Conservation (phyloP, 1,140 invertebrate genomes). For the Laupala kohalensis region DNA sequence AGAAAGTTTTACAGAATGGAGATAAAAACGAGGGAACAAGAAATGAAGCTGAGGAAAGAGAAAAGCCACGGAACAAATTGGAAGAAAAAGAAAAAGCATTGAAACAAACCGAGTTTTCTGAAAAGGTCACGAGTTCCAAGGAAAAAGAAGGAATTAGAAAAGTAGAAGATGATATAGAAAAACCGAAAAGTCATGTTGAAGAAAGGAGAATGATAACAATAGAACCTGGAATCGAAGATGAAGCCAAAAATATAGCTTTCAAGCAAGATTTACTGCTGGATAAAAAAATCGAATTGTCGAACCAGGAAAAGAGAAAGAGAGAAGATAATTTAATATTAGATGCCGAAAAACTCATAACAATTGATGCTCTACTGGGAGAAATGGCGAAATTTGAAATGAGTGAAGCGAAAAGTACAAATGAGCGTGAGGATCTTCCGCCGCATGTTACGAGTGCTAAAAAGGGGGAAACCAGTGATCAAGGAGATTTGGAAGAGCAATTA, state of each 20-base stretch:
- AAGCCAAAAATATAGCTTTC: not conserved
- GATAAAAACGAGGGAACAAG: not conserved
- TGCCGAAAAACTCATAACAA: not conserved
- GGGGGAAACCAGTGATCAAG: no score
- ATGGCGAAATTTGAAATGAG: not conserved
- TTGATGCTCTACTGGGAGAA: not conserved
- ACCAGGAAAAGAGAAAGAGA: not conserved
- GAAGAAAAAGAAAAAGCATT: not conserved
- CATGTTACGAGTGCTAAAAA: no score
- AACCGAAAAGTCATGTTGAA: no score
- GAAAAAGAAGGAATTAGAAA: not conserved
- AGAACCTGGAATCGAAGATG: not conserved
- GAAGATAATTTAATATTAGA: not conserved
- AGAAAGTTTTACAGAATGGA: not conserved
- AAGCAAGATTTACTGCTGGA: no score
- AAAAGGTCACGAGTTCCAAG: not conserved
- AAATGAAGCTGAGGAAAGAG: not conserved
- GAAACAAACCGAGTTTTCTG: not conserved
- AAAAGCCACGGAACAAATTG: not conserved
- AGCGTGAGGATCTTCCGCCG: no score
- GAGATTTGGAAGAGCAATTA: no score
- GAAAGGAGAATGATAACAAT: not conserved
- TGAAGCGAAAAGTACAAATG: no score
- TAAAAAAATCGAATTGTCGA: no score
- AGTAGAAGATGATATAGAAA: not conserved